phyloP scores from a whole-genome alignment of 2,113 vertebrate species.

The Artemisiospiza belli region DNA sequence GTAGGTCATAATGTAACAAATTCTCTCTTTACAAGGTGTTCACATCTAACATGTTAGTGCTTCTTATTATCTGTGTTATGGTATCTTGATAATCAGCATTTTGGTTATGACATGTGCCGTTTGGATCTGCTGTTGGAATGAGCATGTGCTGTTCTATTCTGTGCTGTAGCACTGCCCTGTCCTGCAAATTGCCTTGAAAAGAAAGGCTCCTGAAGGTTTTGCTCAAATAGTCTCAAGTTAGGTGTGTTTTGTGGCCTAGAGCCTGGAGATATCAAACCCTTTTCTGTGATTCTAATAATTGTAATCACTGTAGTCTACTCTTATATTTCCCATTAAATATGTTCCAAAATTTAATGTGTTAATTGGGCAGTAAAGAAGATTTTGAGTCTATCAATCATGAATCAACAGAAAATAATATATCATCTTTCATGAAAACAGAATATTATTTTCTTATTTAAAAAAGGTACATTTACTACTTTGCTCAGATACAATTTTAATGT shows the following conservation, averaged over 20 bases:
- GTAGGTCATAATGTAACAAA: not conserved
- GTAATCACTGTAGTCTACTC: not conserved
- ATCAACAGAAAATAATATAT: rapidly evolving
- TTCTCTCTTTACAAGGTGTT: not conserved
- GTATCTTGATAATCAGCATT: not conserved
- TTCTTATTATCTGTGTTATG: not conserved
- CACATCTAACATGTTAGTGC: not conserved
- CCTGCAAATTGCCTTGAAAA: not conserved
- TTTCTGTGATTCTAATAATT: not conserved
- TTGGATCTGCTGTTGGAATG: not conserved
- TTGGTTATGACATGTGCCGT: not conserved
- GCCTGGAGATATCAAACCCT: not conserved
- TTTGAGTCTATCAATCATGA: not conserved
- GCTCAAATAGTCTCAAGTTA: not conserved
- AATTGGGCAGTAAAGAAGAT: not conserved
- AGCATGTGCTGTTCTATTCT: not conserved
- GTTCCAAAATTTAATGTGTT: not conserved
- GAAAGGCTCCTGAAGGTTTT: not conserved
- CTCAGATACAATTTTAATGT: not conserved
- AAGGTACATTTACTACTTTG: not conserved
- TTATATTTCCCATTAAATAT: not conserved
- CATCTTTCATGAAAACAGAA: not conserved
- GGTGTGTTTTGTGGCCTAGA: not conserved
- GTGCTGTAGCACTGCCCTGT: not conserved
- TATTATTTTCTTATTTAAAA: not conserved